Base-by-base conservation (phyloP, 2,888 invertebrate species). In the Fragum sueziense region DNA sequence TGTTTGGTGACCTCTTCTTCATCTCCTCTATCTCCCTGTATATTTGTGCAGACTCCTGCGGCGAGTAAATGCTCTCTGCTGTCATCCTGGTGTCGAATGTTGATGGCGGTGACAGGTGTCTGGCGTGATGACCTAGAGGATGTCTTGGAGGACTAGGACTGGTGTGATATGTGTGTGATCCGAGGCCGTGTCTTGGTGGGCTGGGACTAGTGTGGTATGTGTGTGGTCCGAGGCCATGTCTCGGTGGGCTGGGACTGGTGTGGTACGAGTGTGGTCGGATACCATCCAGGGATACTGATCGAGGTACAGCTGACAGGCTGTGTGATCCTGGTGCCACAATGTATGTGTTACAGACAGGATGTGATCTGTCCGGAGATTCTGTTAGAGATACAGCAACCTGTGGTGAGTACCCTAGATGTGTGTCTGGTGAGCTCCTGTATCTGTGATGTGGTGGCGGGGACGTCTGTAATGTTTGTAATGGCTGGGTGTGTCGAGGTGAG, bases 1-100 rank as follows among this genome's bases (percentile, higher is more conserved):
- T 76, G 27, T 29, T 54, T 11, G 67, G 80, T 29, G 75, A 67
- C 7, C 71, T 85, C 67, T 82, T 76, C 67, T 87, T 82, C 14
- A 86, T 76, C 29, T 85, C 86, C 61, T 85, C 82, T 51, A 89
- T 87, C 77, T 89, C 90, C 51, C 82, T 73, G 14, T 89, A 69
- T 31, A 90, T 80, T 62, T 81, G 82, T 31, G 87, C 85, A 20
- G 88, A 85, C 68, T 88, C 88, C 41, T 84, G 74, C 14, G 80
- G 76, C 4, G 79, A 71, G 70, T 77, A 84, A 11, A 80, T 51
- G 25, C 72, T 80, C 27, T 82, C 82, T n/a, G 79, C 76, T 9
- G 69, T 59, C 31, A 54, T 62, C 31, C 52, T 65, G 11, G 65
- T 70, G 54, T 85, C 84, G 27, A 73, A 52, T 0, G 69, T 31